Evolutionary conservation across 2,888 invertebrate species (phyloP).

Genomic region (Buathra laborator): DNA sequence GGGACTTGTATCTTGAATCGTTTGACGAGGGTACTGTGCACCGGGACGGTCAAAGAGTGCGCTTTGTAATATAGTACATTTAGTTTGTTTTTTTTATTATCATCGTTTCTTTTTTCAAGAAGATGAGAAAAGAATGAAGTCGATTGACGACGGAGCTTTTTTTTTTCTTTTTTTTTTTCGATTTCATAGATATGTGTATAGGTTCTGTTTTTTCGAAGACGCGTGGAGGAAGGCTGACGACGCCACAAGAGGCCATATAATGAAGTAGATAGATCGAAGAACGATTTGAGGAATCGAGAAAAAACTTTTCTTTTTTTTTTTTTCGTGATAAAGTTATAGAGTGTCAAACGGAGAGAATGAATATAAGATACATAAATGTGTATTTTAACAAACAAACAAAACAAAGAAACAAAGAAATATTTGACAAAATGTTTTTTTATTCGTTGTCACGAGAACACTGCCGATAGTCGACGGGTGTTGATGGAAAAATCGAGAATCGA

Average conservation of each 20-base stretch:
- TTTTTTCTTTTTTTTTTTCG: constrained; percentile 31
- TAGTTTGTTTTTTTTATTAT: constrained; percentile 20
- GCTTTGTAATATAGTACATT: constrained; percentile 58
- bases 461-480: background rate
- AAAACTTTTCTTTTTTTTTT: background rate
- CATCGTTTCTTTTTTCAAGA: background rate
- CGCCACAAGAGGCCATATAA: constrained; percentile 80
- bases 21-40: constrained; percentile 64
- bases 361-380: constrained; percentile 62
- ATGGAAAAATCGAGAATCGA: background rate
- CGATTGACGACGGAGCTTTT: background rate
- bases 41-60: constrained; percentile 59
- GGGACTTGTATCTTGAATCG: constrained; percentile 65
- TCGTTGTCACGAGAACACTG: too few species aligned
- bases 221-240: constrained; percentile 74
- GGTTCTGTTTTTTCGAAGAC: constrained; percentile 6
- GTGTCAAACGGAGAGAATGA: background rate
- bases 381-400: constrained; percentile 52
- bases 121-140: background rate
- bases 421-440: too few species aligned
- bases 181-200: background rate
- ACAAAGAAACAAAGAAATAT: too few species aligned
- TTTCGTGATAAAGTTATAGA: too few species aligned
- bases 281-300: background rate
- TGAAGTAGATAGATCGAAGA: constrained; percentile 54